Conservation (phyloP, 2,888 invertebrate species). For the Micropterix aruncella region DNA sequence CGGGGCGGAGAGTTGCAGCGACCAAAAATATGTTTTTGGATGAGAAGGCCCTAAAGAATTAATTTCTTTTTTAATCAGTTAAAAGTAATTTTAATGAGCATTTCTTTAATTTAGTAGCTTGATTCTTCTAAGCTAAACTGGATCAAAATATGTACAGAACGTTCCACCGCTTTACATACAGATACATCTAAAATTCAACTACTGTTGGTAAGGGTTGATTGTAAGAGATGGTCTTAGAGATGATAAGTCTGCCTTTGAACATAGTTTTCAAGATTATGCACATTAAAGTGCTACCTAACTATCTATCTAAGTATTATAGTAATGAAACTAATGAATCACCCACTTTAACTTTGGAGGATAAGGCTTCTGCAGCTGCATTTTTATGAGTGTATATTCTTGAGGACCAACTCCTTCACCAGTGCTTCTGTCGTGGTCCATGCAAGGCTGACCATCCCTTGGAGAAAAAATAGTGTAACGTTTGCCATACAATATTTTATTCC, state of each 20-base stretch:
- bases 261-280: no score
- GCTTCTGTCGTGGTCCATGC: conserved; percentile 98
- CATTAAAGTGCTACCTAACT: no score
- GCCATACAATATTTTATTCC: conserved; percentile 89
- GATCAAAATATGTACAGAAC: not conserved
- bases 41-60: conserved; percentile 32
- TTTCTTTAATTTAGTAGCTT: not conserved
- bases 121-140: not conserved
- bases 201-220: no score
- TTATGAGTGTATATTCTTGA: conserved; percentile 94
- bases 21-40: conserved; percentile 64
- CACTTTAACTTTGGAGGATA: conserved; percentile 57
- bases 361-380: conserved; percentile 72
- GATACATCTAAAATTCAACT: no score
- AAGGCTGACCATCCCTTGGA: conserved; percentile 93
- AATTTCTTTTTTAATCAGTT: not conserved
- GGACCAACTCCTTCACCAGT: conserved; percentile 96
- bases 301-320: no score
- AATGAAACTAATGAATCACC: no score
- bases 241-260: no score
- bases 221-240: no score
- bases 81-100: not conserved
- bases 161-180: no score
- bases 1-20: conserved; percentile 95
- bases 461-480: conserved; percentile 95